These are phyloP conservation scores for Autographa gamma DNA, from an alignment of 2,888 invertebrate species.

Conservation along the genomic window DNA sequence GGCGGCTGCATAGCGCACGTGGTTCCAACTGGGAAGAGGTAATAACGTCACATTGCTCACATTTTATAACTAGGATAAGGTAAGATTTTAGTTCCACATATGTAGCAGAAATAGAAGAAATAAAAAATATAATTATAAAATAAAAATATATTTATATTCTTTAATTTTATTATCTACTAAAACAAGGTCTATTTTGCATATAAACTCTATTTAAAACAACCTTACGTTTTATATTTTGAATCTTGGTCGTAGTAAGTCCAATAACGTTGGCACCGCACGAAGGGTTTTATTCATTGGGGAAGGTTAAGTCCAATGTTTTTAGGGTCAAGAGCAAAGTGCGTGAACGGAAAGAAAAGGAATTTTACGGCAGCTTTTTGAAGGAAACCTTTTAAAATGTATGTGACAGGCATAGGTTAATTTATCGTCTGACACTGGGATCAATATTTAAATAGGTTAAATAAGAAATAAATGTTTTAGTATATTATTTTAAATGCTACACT, in stretches of 20 bases:
- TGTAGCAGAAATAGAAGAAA: background rate
- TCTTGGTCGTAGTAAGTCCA: background rate
- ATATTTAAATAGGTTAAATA: background rate
- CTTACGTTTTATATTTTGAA: background rate
- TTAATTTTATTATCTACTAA: background rate
- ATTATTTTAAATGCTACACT: background rate
- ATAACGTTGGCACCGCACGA: conserved; percentile 30
- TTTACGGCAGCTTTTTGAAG: conserved; percentile 29
- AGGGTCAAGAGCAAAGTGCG: conserved; percentile 48
- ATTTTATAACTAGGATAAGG: background rate
- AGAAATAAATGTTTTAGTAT: too few species aligned
- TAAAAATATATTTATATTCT: background rate
- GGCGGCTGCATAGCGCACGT: conserved; percentile 6
- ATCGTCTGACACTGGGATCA: conserved; percentile 6
- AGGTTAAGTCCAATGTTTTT: conserved; percentile 50
- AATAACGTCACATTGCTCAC: background rate
- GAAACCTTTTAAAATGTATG: conserved; percentile 38
- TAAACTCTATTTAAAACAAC: background rate
- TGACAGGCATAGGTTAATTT: conserved; percentile 26
- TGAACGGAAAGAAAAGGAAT: conserved; percentile 38
- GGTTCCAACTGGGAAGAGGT: background rate
- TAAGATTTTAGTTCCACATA: background rate
- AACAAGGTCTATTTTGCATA: background rate
- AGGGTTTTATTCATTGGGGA: conserved; percentile 48
- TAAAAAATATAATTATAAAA: background rate